Percentiles rank a stretch among this genome's conserved stretches.
phyloP scores from a whole-genome alignment of 2,888 invertebrate genomes.

The Bhutanitis thaidina region DNA sequence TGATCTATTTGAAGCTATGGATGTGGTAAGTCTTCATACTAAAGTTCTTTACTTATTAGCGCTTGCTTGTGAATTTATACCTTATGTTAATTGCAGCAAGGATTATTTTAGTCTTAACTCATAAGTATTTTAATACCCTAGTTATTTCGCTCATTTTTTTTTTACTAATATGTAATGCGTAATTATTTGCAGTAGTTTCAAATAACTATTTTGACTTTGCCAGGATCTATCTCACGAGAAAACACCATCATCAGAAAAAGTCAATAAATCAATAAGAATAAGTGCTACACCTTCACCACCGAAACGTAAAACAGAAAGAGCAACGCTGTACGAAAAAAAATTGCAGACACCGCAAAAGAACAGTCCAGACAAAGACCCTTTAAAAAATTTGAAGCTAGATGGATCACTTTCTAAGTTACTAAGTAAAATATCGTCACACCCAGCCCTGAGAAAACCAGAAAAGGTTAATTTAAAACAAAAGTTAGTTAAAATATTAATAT shows the following conservation, averaged over 20 bases:
- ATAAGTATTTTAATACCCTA: too few species aligned
- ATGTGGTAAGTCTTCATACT: slow-evolving; percentile 27
- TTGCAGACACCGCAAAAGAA: slow-evolving; percentile 26
- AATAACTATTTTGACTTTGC: background rate
- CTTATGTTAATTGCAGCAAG: too few species aligned
- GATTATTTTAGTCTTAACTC: too few species aligned
- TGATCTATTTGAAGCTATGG: slow-evolving; percentile 30
- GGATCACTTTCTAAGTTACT: slow-evolving; percentile 24
- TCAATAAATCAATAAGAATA: slow-evolving; percentile 26
- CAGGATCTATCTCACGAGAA: slow-evolving; percentile 17
- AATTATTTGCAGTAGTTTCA: too few species aligned
- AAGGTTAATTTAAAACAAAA: slow-evolving; percentile 31
- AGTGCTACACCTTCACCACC: slow-evolving; percentile 29
- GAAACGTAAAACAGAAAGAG: slow-evolving; percentile 17
- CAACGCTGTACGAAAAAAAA: slow-evolving; percentile 13
- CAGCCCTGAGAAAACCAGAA: slow-evolving; percentile 34
- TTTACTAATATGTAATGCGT: too few species aligned
- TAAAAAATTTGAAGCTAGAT: slow-evolving; percentile 29
- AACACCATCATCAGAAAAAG: slow-evolving; percentile 18
- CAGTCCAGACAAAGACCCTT: slow-evolving; percentile 31
- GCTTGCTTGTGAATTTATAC: too few species aligned
- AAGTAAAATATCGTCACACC: slow-evolving; percentile 25
- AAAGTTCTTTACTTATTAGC: too few species aligned
- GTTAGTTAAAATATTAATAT: background rate
- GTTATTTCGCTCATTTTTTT: too few species aligned